A percentile compares a stretch with the other conserved stretches of the same genome.
Evolutionary conservation across 2,113 vertebrate genomes (phyloP).

Genomic region (Albula glossodonta): DNA sequence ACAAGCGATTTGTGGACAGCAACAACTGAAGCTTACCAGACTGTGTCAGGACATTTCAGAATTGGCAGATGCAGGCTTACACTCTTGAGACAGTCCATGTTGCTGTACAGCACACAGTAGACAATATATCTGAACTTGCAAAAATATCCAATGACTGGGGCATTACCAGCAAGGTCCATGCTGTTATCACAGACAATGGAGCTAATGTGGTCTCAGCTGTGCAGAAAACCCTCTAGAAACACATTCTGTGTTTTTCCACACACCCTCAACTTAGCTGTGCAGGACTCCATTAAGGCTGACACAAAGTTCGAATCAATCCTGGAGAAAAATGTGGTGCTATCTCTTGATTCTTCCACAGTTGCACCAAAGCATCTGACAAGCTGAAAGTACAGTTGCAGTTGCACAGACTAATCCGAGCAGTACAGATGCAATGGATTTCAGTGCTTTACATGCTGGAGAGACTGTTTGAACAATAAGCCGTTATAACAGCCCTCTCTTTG

Average conservation of each 20-base stretch:
- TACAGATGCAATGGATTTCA: not conserved
- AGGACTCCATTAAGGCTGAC: too few species aligned
- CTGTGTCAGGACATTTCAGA: constrained; percentile 32
- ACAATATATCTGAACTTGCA: not conserved
- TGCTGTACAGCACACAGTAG: not conserved
- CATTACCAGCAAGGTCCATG: not conserved
- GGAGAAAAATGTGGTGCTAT: too few species aligned
- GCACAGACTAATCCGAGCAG: not conserved
- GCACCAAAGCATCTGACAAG: too few species aligned
- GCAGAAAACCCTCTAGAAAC: too few species aligned
- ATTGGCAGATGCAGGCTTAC: constrained; percentile 17
- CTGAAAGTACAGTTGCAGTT: too few species aligned
- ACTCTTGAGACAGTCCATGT: constrained; percentile 4
- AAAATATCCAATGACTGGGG: constrained; percentile 11
- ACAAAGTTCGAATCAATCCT: too few species aligned
- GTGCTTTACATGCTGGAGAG: too few species aligned
- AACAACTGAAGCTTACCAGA: constrained; percentile 30
- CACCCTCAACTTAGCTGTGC: too few species aligned
- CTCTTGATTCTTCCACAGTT: too few species aligned
- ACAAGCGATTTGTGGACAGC: constrained; percentile 34
- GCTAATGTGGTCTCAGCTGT: constrained; percentile 5
- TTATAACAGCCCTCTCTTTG: too few species aligned
- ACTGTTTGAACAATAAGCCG: too few species aligned
- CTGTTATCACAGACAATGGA: constrained; percentile 7
- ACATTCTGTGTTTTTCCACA: too few species aligned